Evolutionary conservation across 2,888 invertebrate genomes (phyloP).

Genomic region (Spodoptera picta): DNA sequence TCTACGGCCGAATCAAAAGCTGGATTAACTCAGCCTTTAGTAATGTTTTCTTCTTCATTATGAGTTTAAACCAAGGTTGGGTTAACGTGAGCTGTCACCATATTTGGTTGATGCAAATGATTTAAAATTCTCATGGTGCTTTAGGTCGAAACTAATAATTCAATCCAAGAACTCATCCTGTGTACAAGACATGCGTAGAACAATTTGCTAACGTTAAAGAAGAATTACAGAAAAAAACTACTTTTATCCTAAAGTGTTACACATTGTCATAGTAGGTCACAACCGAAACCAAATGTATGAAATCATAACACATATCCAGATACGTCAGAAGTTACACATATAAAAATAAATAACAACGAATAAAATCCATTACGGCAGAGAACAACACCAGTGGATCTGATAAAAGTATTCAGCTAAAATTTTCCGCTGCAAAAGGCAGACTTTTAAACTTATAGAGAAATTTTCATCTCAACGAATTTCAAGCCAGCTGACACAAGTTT

Average conservation of each 20-base stretch:
- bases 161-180: too few species aligned
- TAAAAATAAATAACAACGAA: slow-evolving; percentile 7
- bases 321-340: slow-evolving; percentile 1
- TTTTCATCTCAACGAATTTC: slow-evolving; percentile 37
- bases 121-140: too few species aligned
- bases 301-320: not conserved
- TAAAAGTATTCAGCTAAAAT: slow-evolving; percentile 35
- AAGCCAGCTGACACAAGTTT: slow-evolving; percentile 54
- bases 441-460: slow-evolving; percentile 43
- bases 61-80: too few species aligned
- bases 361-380: slow-evolving; percentile 4
- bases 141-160: too few species aligned
- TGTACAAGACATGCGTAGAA: too few species aligned
- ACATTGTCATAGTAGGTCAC: too few species aligned
- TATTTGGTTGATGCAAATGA: too few species aligned
- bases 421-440: slow-evolving; percentile 26
- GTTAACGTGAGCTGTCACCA: too few species aligned
- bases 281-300: too few species aligned
- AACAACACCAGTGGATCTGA: slow-evolving; percentile 16
- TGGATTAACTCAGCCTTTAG: slow-evolving; percentile 18
- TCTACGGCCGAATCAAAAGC: slow-evolving; percentile 15
- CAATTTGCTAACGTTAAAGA: too few species aligned
- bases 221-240: too few species aligned
- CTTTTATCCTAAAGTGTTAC: too few species aligned
- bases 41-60: slow-evolving; percentile 2